Evolutionary conservation across 2,797 vertebrate species (phyloP), one percentile per base, ranked within the genome.

Genomic region (Esox lucius): DNA sequence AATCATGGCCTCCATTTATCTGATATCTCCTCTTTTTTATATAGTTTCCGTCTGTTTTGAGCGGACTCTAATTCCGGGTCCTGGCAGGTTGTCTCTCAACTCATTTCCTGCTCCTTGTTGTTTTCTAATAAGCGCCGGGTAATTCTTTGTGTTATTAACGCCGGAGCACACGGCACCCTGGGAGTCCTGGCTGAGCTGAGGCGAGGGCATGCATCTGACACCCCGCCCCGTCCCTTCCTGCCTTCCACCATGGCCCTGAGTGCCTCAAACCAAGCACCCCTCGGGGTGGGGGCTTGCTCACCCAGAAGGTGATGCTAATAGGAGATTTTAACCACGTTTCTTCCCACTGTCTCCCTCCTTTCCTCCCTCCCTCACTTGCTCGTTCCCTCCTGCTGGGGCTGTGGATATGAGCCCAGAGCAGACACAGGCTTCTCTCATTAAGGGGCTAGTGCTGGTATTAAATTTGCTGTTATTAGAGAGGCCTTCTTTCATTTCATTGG

Each of bases 391-490:
- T 86, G 86, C 81, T 74, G 83, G 84, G 80, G 85, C 80, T 84
- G 87, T 81, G 71, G 87, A 92, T 89, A 92, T 91, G 89, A 93
- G 90, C 89, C 87, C 83, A 85, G 87, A 85, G 88, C 91, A 91
- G 89, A 93, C 90, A 91, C 81, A 77, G 89, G 87, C 82, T 81
- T 84, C 85, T 89, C 91, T 94, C 90, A 92, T 94, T 93, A 92
- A 92, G 88, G 87, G 87, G 90, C 87, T 87, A 81, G 86, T 74
- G 89, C 86, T 83, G 90, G 89, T 92, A 90, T 92, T 91, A 90
- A 90, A 91, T 91, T 90, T 72, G 78, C 84, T 85, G 89, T 91
- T 92, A 91, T 91, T 91, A 92, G 91, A 91, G 90, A 90, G 89
- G 87, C 87, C 88, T 89, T 84, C 91, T 92, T 92, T 91, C 85